Evolutionary conservation across 35 echinoderm and acorn worm species (phyloP).

Genomic region (Ophiothrix spiculata): DNA sequence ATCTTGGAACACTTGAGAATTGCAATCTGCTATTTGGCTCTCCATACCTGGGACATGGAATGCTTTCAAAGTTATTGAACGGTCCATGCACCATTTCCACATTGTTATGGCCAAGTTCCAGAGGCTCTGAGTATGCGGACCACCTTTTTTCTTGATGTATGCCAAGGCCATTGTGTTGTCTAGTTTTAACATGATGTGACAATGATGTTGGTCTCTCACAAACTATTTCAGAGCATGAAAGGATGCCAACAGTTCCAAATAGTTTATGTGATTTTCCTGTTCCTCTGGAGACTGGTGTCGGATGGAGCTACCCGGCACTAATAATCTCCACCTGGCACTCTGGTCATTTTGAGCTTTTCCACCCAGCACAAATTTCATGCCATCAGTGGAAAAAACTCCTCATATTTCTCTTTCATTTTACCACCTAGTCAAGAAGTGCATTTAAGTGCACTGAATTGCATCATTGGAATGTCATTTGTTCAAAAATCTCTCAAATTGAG

Average conservation of each 20-base stretch:
- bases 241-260: constrained; percentile 13
- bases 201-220: neutral
- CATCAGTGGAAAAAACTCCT: no score
- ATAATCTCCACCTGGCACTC: no score
- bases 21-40: constrained; percentile 42
- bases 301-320: no score
- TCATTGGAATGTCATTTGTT: no score
- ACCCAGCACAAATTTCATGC: no score
- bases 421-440: no score
- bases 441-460: no score
- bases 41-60: constrained; percentile 44
- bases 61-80: constrained; percentile 43
- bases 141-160: constrained; percentile 38
- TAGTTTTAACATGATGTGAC: constrained; percentile 10
- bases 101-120: constrained; percentile 40
- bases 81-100: constrained; percentile 48
- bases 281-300: constrained; percentile 14
- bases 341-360: no score
- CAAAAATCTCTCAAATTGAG: no score
- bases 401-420: no score
- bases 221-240: constrained; percentile 21
- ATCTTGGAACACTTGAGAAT: constrained; percentile 62
- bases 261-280: constrained; percentile 24
- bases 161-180: constrained; percentile 49
- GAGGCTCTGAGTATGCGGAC: constrained; percentile 22